Evolutionary conservation across 2,113 vertebrate species (phyloP).

Genomic region (Protobothrops mucrosquamatus): DNA sequence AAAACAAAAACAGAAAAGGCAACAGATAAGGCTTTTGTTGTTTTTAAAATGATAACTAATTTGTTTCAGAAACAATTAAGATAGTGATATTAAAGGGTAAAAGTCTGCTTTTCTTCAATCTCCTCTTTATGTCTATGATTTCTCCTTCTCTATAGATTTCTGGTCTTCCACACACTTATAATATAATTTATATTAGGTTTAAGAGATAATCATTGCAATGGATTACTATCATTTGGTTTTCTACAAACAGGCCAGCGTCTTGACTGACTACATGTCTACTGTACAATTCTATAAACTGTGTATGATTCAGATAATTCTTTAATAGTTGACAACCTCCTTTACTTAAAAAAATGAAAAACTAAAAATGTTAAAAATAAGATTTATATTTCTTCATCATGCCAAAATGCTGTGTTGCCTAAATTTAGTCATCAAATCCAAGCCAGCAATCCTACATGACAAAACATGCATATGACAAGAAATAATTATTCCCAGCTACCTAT

Average conservation of each 20-base stretch:
- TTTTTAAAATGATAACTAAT: background rate
- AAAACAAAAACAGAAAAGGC: background rate
- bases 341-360: background rate
- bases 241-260: background rate
- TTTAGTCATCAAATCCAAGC: background rate
- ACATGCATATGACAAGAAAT: background rate
- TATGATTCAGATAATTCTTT: background rate
- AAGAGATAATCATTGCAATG: background rate
- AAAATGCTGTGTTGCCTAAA: slow-evolving; percentile 7
- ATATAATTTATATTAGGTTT: background rate
- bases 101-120: background rate
- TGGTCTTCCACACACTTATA: background rate
- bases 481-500: background rate
- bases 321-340: background rate
- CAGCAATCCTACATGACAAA: background rate
- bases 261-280: background rate
- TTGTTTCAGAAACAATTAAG: background rate
- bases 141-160: background rate
- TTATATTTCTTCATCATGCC: slow-evolving; percentile 35
- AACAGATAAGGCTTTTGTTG: background rate
- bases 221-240: background rate
- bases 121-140: background rate
- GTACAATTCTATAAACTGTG: background rate
- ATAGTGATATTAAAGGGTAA: background rate
- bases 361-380: slow-evolving; percentile 26